These are phyloP conservation scores for Salminus brasiliensis DNA, from an alignment of 2,113 vertebrate species.

Conservation along the genomic window DNA sequence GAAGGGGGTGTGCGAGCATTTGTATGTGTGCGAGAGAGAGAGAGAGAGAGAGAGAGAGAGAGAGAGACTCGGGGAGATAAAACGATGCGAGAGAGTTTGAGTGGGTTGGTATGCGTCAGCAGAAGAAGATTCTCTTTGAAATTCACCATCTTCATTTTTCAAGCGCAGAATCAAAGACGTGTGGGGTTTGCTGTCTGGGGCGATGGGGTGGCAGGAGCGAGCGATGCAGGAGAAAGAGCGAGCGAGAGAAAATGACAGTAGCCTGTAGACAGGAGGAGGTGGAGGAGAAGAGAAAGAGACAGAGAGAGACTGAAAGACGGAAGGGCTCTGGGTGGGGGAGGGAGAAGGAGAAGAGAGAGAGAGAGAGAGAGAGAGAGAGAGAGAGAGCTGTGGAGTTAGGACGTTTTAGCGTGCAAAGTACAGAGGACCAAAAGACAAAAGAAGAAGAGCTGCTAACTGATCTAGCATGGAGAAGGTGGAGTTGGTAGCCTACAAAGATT, in stretches of 20 bases:
- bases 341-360: not conserved
- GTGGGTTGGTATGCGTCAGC: conserved; percentile 70
- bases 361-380: conserved; percentile 3
- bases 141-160: conserved; percentile 73
- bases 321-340: not conserved
- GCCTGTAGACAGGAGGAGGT: conserved; percentile 40
- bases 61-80: conserved; percentile 55
- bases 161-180: conserved; percentile 70
- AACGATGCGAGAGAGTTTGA: conserved; percentile 56
- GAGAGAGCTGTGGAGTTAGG: not conserved
- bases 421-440: conserved; percentile 8
- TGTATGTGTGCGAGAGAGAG: not conserved
- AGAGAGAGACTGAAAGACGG: conserved; percentile 10
- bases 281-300: conserved; percentile 22
- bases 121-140: conserved; percentile 77
- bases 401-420: not conserved
- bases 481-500: conserved; percentile 16
- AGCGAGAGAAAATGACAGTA: conserved; percentile 26
- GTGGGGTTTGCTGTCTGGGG: conserved; percentile 64
- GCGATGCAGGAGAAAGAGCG: conserved; percentile 36
- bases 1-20: conserved; percentile 12
- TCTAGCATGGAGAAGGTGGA: conserved; percentile 19
- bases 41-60: conserved; percentile 37
- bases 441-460: conserved; percentile 18
- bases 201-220: conserved; percentile 47